These are phyloP conservation scores for Tragelaphus scriptus DNA, from an alignment of 2,113 vertebrate genomes.

Conservation along the genomic window DNA sequence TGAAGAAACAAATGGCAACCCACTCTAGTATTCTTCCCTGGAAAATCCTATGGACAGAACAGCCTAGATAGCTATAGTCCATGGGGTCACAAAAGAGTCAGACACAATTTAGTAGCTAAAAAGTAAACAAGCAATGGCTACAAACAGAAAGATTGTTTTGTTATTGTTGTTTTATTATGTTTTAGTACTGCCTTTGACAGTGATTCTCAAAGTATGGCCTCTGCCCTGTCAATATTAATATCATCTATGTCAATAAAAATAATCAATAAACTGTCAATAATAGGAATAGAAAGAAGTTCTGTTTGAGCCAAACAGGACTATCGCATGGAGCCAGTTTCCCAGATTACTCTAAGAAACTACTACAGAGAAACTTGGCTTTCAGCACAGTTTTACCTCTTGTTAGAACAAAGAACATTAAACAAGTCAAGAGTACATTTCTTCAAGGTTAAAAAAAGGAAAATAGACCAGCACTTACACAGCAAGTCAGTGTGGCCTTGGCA, in stretches of 20 bases:
- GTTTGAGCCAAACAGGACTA: not conserved
- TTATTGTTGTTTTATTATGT: not conserved
- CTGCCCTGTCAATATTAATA: not conserved
- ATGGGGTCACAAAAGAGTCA: not conserved
- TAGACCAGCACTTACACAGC: not conserved
- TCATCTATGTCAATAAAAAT: not conserved
- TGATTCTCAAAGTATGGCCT: not conserved
- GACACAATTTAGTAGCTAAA: not conserved
- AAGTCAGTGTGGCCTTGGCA: not conserved
- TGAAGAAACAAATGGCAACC: not conserved
- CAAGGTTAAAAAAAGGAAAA: not conserved
- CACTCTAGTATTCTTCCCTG: not conserved
- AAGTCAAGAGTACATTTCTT: not conserved
- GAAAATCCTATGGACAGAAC: not conserved
- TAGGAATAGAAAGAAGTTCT: not conserved
- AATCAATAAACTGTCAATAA: not conserved
- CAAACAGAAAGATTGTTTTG: not conserved
- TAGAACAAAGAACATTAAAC: not conserved
- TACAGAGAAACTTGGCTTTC: not conserved
- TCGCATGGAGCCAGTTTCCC: not conserved
- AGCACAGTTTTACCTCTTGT: not conserved
- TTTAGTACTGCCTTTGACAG: not conserved
- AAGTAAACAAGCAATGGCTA: not conserved
- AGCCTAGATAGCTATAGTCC: not conserved
- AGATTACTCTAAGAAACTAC: not conserved